Evolutionary conservation across 92 coral and sea anemone species (phyloP), one percentile per base, ranked within the genome.

Genomic region (Porites lobata): DNA sequence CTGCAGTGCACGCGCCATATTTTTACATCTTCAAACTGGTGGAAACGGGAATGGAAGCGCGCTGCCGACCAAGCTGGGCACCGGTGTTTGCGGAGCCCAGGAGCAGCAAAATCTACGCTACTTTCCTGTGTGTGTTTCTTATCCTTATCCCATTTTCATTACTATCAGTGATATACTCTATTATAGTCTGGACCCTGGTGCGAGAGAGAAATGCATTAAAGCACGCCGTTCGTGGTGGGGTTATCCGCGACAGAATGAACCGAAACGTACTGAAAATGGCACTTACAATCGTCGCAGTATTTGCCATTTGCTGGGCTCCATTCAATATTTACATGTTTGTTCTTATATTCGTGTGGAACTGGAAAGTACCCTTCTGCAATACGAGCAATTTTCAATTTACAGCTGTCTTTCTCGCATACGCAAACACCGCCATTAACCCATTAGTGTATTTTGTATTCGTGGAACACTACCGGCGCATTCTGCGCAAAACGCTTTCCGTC

Each of bases 241-340:
- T 57, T 11, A 3, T 65, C 18, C 89, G 83, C 21, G 89, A 54
- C 50, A 85, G 58, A 67, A 50, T 76, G 84, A 77, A 77, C 38
- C 65, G 24, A 69, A 85, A 77, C 72, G 89, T 85, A 7, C 14
- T 85, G 50, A 85, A 77, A 50, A 85, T 85, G 89, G 89, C 89
- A 6, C 59, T 85, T 8, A 69, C 89, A 1, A 65, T 85, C 22
- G 75, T 67, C 5, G 50, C 58, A 5, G 21, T 53, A 13, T 85
- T 85, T 67, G 84, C 84, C 43, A 65, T 85, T 20, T 85, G 89
- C 69, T 85, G 84, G 84, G 89, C 69, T 61, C 89, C 89, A 15
- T 0, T 54, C 7, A 85, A 85, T 56, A 17, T 85, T 67, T 66
- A 50, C 62, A 47, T 26, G 9, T 77, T 78, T 47, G 8, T 85